Evolutionary conservation across 2,888 invertebrate genomes (phyloP), one percentile per base, ranked within the genome.

Genomic region (Tridacna gigas): DNA sequence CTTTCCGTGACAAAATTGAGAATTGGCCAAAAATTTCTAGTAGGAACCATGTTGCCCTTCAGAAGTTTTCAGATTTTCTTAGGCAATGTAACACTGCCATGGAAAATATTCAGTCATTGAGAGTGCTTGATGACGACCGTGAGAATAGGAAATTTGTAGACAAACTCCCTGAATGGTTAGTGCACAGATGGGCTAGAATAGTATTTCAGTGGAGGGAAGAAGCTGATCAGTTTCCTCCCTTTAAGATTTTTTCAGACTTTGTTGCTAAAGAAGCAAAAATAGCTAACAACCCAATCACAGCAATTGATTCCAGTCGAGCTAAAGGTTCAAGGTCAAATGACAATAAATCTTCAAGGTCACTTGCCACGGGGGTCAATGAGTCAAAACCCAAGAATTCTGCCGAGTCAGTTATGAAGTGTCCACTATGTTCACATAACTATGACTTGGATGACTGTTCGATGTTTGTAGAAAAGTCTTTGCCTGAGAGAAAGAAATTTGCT

Each of bases 191-290:
- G 71, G 47, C 45, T 48, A 45, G 71, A n/a, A 15, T 22, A 22
- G 71, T 25, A 4, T 11, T 7, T 9, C 22, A 18, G 3, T 47
- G 22, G n/a, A 45, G 4, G 20, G 48, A 47, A n/a, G 22, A 22
- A 9, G 47, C 9, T 47, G 71, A 48, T 13, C 12, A 15, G 9
- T 71, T n/a, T 51, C 71, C 71, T 13, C 22, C 71, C 25, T 71
- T 71, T 20, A 67, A 60, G 82, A 84, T 65, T 86, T 86, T 67
- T 67, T 82, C 28, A 86, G 81, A 56, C 48, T 71, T 71, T 22
- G 51, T 71, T 18, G 12, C n/a, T 20, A n/a, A 22, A 28, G 71
- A 71, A 71, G 71, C 71, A 11, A 45, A 48, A 71, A n/a, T 71
- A 12, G 71, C 71, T 20, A 22, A 25, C 47, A 28, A 71, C n/a